Evolutionary conservation across 2,888 invertebrate genomes (phyloP), one percentile per base, ranked within the genome.

Genomic region (Gymnosoma rotundatum): DNA sequence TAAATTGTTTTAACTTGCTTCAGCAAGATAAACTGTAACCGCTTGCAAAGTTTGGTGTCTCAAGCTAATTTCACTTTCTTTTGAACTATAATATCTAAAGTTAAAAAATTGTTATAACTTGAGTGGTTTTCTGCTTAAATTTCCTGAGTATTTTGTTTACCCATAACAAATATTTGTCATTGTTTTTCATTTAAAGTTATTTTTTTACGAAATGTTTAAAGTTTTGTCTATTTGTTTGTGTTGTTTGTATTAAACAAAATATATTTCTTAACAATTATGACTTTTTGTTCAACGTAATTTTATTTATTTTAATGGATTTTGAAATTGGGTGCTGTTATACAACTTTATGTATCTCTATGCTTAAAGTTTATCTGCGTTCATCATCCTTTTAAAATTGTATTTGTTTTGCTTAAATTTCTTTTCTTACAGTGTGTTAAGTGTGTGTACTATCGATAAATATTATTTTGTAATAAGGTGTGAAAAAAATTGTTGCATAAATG

Each of bases 61-160:
- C 82, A 83, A 82, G 60, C 21, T 58, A 83, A 38, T 86, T 86
- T 86, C 80, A 86, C 86, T 86, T 86, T 86, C 86, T 79, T 70
- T 80, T 36, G 18, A 78, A 74, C 21, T 36, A 52, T 16, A 60
- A 73, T 66, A 42, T n/a, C 14, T 25, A 9, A 58, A 45, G 25
- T 42, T 52, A 16, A 42, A 69, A 50, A 50, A 76, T 76, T 60
- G 38, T 38, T 25, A 18, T 25, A 20, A 52, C n/a, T 3, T 2
- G 0, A 36, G 14, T 18, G 63, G 2, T 52, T n/a, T 52, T 25
- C 32, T 25, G 18, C 1, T 18, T 3, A 3, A 50, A 14, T 38
- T 32, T 38, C 6, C 18, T 54, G 61, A 20, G 1, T 70, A 21
- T 21, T 25, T 25, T 25, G 1, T 74, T 45, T 25, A 16, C 18